Evolutionary conservation across 2,113 vertebrate genomes (phyloP), one percentile per base, ranked within the genome.

Genomic region (Tychaedon coryphoeus): DNA sequence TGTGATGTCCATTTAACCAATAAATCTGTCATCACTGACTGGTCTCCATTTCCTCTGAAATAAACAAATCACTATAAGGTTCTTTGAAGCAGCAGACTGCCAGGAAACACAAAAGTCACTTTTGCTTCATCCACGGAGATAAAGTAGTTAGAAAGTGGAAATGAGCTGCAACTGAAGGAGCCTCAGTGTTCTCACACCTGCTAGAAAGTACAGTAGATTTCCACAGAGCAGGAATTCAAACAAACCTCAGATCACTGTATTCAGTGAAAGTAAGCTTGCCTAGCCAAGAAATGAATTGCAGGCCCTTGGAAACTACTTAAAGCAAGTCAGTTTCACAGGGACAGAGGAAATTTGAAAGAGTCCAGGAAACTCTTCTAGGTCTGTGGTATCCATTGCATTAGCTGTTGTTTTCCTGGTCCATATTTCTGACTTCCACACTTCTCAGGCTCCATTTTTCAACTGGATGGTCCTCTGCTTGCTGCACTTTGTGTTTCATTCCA

Each of bases 11-110:
- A 98, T 97, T 98, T 98, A 98, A 97, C 97, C 96, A 98, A 98
- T 98, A 98, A 98, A 98, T 98, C 98, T 98, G 98, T 98, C 98
- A 98, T 98, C 98, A 92, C 98, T 96, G 95, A 98, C 97, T 98
- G 98, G 97, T 97, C 97, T 98, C 97, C 97, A 98, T 98, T 98
- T 98, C 98, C 98, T 98, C 96, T 90, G 97, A 98, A 98, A 98
- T 98, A 98, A 98, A 98, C 98, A 98, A 98, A 98, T 98, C 97
- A 97, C 97, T 96, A 88, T 96, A 97, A 97, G 94, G 90, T 96
- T 95, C 97, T 98, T 98, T 98, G 97, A 98, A 98, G 97, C 93
- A 95, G 91, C 89, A 97, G 97, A 96, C 96, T 97, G 96, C 95
- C 97, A 98, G 97, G 97, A 98, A 98, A 98, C 96, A 97, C 95